Percentiles rank a stretch among this genome's conserved stretches.
phyloP scores from a whole-genome alignment of 1,140 invertebrate genomes.

The Drosophila erecta region DNA sequence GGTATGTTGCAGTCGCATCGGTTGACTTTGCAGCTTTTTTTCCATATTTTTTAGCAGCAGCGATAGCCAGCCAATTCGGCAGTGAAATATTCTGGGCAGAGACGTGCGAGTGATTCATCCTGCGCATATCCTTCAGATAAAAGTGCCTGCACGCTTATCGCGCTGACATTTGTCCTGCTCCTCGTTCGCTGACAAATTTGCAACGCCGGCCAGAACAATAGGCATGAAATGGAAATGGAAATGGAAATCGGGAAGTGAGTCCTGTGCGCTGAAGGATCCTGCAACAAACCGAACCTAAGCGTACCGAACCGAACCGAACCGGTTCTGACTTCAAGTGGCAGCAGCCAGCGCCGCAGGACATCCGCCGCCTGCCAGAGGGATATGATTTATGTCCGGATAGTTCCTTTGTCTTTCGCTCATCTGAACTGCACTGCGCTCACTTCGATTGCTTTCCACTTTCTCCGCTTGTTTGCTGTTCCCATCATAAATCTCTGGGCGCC shows the following conservation, averaged over 20 bases:
- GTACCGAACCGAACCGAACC: conserved; percentile 20
- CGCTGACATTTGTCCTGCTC: conserved; percentile 60
- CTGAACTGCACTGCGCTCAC: conserved; percentile 1
- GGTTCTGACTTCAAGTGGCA: conserved; percentile 60
- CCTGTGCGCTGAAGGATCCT: conserved; percentile 31
- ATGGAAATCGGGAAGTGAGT: conserved; percentile 25
- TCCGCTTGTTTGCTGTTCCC: conserved; percentile 66
- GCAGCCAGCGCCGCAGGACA: conserved; percentile 58
- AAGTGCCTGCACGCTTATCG: conserved; percentile 69
- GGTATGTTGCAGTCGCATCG: neutral
- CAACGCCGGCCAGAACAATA: conserved; percentile 56
- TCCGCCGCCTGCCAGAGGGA: conserved; percentile 26
- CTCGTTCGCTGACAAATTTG: conserved; percentile 71
- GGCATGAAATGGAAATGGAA: conserved; percentile 64
- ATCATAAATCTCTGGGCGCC: conserved; percentile 64
- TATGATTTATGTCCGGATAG: conserved; percentile 59
- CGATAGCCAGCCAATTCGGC: conserved; percentile 33
- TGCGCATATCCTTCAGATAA: conserved; percentile 55
- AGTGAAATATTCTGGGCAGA: conserved; percentile 42
- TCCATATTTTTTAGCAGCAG: conserved; percentile 4
- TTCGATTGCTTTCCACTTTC: conserved; percentile 59
- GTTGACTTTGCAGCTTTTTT: neutral
- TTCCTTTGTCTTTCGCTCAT: conserved; percentile 57
- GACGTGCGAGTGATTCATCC: conserved; percentile 70
- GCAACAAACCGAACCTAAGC: conserved; percentile 2